Percentiles rank a stretch among this genome's conserved stretches.
Conservation (phyloP, 2,888 invertebrate species). For the Nesidiocoris tenuis region DNA sequence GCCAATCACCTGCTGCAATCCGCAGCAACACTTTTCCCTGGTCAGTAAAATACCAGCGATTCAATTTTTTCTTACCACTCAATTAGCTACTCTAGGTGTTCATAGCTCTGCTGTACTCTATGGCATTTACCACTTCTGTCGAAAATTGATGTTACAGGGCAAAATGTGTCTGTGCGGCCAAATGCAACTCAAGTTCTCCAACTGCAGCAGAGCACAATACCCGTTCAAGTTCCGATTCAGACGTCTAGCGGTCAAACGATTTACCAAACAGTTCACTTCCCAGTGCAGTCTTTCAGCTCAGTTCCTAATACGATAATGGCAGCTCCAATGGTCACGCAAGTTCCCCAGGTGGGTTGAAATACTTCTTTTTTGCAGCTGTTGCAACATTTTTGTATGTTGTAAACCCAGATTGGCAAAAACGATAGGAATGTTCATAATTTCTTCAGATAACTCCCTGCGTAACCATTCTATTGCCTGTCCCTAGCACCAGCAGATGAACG, state of each 20-base stretch:
- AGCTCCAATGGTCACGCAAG: conserved; percentile 69
- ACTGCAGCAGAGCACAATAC: conserved; percentile 73
- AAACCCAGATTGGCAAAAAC: too few species aligned
- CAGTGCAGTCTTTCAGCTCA: conserved; percentile 73
- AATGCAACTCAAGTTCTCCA: conserved; percentile 61
- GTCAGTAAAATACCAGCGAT: too few species aligned
- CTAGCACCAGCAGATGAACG: conserved; percentile 59
- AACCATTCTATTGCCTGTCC: too few species aligned
- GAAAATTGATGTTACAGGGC: conserved; percentile 62
- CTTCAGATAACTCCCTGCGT: too few species aligned
- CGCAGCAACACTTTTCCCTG: conserved; percentile 26
- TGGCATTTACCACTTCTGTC: too few species aligned
- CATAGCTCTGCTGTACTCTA: too few species aligned
- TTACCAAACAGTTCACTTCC: conserved; percentile 92
- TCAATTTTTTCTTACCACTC: too few species aligned
- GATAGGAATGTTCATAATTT: too few species aligned
- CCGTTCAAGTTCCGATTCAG: conserved; percentile 87
- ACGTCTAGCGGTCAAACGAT: conserved; percentile 88
- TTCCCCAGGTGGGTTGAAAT: conserved; percentile 64
- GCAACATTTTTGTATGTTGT: too few species aligned
- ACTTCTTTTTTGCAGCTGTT: neutral
- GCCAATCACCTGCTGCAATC: conserved; percentile 25
- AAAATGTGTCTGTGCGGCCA: conserved; percentile 70
- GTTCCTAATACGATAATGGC: conserved; percentile 62
- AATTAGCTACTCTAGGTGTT: too few species aligned